These are phyloP conservation scores for Agrochola lota DNA, from an alignment of 2,888 invertebrate species.

Conservation along the genomic window DNA sequence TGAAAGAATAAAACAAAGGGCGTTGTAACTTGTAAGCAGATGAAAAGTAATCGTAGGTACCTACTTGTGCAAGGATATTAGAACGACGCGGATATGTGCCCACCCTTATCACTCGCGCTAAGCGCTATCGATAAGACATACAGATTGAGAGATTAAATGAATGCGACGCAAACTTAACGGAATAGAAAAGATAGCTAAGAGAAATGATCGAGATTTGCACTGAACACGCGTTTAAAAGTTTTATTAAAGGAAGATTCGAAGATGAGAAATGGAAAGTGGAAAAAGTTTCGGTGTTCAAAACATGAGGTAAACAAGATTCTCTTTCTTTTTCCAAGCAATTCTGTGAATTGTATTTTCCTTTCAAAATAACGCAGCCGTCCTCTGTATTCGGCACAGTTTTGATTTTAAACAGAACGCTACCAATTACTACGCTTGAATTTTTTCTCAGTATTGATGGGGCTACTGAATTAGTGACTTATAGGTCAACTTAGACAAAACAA, in stretches of 20 bases:
- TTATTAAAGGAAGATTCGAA: conserved; percentile 37
- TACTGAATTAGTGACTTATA: background rate
- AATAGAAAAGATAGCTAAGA: conserved; percentile 60
- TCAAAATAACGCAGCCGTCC: background rate
- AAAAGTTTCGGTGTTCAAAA: conserved; percentile 40
- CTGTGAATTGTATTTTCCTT: conserved; percentile 27
- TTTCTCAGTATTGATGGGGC: background rate
- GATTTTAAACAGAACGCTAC: background rate
- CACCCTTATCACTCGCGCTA: conserved; percentile 50
- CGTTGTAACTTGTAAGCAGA: background rate
- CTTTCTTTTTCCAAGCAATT: conserved; percentile 30
- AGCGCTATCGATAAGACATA: conserved; percentile 61
- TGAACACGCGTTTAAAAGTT: conserved; percentile 58
- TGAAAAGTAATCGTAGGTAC: conserved; percentile 7
- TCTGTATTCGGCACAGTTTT: background rate
- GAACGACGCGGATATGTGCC: conserved; percentile 30
- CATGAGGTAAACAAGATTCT: conserved; percentile 40
- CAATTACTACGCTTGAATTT: background rate
- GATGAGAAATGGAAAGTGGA: conserved; percentile 35
- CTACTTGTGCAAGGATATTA: conserved; percentile 2
- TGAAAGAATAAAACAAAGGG: background rate
- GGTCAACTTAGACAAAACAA: background rate
- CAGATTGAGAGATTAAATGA: conserved; percentile 64
- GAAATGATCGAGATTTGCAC: conserved; percentile 61
- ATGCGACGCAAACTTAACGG: conserved; percentile 58